phyloP scores from a whole-genome alignment of 2,888 invertebrate species.

The Ditula angustiorana region DNA sequence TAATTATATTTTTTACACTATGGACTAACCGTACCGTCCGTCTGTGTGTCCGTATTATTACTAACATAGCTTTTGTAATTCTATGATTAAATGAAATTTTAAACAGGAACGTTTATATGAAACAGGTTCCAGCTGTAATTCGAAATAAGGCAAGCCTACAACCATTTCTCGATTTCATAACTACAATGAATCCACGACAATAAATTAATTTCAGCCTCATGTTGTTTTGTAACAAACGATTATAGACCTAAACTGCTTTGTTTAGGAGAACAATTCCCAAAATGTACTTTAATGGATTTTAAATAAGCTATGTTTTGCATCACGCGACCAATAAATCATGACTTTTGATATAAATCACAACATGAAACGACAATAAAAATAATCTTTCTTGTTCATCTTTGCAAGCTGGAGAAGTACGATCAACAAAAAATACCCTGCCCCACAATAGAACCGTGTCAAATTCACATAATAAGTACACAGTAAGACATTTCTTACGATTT shows the following conservation, averaged over 20 bases:
- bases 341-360: constrained; percentile 14
- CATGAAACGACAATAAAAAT: constrained; percentile 13
- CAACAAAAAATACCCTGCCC: too few relatives aligned
- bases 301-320: constrained; percentile 2
- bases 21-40: not conserved
- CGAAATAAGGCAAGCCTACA: not conserved
- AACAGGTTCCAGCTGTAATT: too few relatives aligned
- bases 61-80: too few relatives aligned
- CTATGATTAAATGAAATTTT: too few relatives aligned
- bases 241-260: not conserved
- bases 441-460: too few relatives aligned
- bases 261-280: not conserved
- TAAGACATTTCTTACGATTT: too few relatives aligned
- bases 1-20: constrained; percentile 2
- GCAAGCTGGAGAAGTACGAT: not conserved
- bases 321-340: constrained; percentile 18
- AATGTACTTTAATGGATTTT: not conserved
- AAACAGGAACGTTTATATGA: too few relatives aligned
- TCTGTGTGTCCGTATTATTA: too few relatives aligned
- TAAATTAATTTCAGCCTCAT: not conserved
- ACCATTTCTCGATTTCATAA: constrained; percentile 2
- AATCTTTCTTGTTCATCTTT: constrained; percentile 5
- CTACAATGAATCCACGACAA: not conserved
- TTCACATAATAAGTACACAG: too few relatives aligned
- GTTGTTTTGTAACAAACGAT: not conserved